phyloP scores from a whole-genome alignment of 2,113 vertebrate genomes.

The Pseudopipra pipra region DNA sequence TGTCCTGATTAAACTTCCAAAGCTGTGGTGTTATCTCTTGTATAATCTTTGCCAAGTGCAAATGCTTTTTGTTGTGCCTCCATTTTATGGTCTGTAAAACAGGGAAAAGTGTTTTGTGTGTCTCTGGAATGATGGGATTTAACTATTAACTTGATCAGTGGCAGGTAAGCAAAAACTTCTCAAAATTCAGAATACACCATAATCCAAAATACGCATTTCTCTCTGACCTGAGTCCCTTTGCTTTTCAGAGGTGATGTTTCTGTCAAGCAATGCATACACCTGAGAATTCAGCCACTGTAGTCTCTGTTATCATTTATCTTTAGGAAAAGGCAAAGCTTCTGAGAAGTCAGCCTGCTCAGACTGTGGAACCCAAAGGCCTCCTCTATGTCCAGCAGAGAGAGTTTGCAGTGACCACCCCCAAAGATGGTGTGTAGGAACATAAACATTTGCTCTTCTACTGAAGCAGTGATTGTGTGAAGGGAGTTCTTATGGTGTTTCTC shows the following conservation, averaged over 20 bases:
- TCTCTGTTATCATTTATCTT: slow-evolving; percentile 62
- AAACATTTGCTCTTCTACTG: background rate
- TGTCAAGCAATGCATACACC: background rate
- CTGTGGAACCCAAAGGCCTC: slow-evolving; percentile 87
- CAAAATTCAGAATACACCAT: background rate
- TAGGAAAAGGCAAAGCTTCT: slow-evolving; percentile 89
- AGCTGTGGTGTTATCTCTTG: background rate
- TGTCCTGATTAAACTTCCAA: background rate
- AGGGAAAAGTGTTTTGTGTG: background rate
- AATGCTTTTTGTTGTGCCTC: background rate
- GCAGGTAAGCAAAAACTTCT: background rate
- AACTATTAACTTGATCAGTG: background rate
- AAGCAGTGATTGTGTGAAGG: background rate
- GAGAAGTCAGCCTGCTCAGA: slow-evolving; percentile 77
- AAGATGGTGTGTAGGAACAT: slow-evolving; percentile 81
- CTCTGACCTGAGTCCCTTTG: background rate
- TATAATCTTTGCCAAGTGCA: background rate
- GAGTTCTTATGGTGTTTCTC: slow-evolving; percentile 40
- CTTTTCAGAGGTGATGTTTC: slow-evolving; percentile 16
- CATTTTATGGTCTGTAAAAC: background rate
- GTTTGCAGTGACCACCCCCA: slow-evolving; percentile 90
- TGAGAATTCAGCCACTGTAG: slow-evolving; percentile 50
- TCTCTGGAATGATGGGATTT: background rate
- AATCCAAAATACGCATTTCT: rapidly evolving
- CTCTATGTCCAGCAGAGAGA: slow-evolving; percentile 95